A percentile compares a stretch with the other conserved stretches of the same genome.
Conservation (phyloP, 2,797 vertebrate genomes). For the Eutrigla gurnardus region DNA sequence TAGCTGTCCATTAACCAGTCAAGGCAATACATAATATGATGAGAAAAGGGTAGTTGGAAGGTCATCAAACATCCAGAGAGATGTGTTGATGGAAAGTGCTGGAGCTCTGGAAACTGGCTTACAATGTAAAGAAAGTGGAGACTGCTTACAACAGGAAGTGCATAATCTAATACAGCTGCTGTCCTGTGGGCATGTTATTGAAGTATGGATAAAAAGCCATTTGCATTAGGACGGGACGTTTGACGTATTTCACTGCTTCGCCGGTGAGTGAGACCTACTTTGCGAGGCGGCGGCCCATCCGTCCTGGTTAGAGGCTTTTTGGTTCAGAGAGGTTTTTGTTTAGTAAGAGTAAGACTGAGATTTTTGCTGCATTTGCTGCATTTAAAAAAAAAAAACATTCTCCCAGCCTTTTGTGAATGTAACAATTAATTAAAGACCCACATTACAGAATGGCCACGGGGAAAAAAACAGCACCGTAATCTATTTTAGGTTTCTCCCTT, state of each 20-base stretch:
- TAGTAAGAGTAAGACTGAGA: not conserved
- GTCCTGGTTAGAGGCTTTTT: conserved; percentile 7
- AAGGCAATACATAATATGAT: conserved; percentile 77
- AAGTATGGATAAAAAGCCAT: conserved; percentile 32
- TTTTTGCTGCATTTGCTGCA: not conserved
- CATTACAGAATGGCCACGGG: not conserved
- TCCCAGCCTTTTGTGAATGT: not conserved
- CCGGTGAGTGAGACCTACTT: conserved; percentile 33
- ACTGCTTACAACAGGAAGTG: conserved; percentile 12
- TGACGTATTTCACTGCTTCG: conserved; percentile 32
- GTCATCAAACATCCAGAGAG: conserved; percentile 74
- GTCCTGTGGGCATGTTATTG: conserved; percentile 18
- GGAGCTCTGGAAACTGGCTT: conserved; percentile 28
- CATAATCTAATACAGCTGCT: conserved; percentile 19
- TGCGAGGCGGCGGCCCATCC: conserved; percentile 5
- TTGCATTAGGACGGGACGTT: conserved; percentile 21
- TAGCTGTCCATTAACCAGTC: conserved; percentile 83
- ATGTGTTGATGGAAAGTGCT: conserved; percentile 51
- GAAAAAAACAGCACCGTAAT: conserved; percentile 11
- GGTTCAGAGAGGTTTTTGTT: conserved; percentile 14
- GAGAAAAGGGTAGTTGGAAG: conserved; percentile 77
- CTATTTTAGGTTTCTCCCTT: conserved; percentile 39
- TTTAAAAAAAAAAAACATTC: conserved; percentile 5
- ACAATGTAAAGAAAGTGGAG: conserved; percentile 34
- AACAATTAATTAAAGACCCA: not conserved